Conservation (phyloP, 2,888 invertebrate genomes). For the Liodrosophila aerea region DNA sequence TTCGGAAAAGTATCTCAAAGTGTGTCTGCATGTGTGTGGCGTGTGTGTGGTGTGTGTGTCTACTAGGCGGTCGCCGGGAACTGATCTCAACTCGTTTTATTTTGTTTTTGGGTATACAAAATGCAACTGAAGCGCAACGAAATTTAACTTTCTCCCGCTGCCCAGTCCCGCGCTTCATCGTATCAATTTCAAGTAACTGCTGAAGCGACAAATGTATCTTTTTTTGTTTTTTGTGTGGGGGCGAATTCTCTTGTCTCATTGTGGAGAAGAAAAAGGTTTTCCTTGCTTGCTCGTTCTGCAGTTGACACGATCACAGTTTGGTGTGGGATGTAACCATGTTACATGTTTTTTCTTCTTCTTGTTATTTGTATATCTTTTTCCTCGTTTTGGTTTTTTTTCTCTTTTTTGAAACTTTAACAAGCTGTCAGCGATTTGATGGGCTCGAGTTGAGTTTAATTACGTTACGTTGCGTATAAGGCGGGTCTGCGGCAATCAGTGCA, state of each 20-base stretch:
- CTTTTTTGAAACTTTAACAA: constrained; percentile 42
- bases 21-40: constrained; percentile 62
- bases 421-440: constrained; percentile 48
- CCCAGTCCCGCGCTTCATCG: not conserved
- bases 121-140: constrained; percentile 63
- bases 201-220: constrained; percentile 71
- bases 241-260: constrained; percentile 50
- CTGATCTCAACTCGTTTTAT: constrained; percentile 18
- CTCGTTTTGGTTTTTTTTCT: constrained; percentile 5
- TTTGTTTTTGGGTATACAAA: constrained; percentile 25
- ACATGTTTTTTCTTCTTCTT: not conserved
- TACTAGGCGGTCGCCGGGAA: constrained; percentile 32
- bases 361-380: not conserved
- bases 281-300: constrained; percentile 1
- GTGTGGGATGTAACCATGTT: constrained; percentile 40
- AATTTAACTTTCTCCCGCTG: constrained; percentile 34
- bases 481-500: constrained; percentile 39
- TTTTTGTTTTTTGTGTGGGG: constrained; percentile 46
- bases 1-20: not conserved
- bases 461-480: constrained; percentile 10
- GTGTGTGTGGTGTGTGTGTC: constrained; percentile 13
- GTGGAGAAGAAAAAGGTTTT: constrained; percentile 30
- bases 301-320: constrained; percentile 42
- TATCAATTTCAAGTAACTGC: constrained; percentile 53
- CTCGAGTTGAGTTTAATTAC: constrained; percentile 31